phyloP scores from a whole-genome alignment of 1,140 invertebrate genomes.

The Chionoecetes opilio region DNA sequence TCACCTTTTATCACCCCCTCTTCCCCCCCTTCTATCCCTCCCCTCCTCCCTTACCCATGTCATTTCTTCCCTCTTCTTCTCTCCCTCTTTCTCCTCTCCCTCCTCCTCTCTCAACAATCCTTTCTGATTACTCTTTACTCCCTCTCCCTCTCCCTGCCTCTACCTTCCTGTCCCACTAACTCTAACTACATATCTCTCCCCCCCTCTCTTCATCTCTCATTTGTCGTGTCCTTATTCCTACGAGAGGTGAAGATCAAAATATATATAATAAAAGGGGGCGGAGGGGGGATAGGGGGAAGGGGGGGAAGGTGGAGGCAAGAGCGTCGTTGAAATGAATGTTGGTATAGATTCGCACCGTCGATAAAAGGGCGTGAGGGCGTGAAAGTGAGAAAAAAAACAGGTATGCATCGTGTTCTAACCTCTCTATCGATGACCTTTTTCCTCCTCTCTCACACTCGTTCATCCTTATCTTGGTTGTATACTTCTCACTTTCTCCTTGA shows the following conservation, averaged over 20 bases:
- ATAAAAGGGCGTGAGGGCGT: background rate
- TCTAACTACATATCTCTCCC: background rate
- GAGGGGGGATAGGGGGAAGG: background rate
- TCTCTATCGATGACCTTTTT: background rate
- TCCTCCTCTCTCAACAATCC: too few species aligned
- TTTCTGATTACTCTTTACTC: background rate
- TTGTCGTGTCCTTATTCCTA: background rate
- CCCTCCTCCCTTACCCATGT: background rate
- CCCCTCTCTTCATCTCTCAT: background rate
- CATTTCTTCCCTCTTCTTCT: background rate
- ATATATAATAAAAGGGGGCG: background rate
- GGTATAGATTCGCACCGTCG: background rate
- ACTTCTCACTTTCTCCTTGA: constrained; percentile 3
- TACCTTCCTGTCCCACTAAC: too few species aligned
- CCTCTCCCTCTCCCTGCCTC: background rate
- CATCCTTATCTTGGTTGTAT: background rate
- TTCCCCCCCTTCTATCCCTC: background rate
- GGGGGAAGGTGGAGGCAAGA: background rate
- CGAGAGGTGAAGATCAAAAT: too few species aligned
- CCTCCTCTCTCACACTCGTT: background rate
- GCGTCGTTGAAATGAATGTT: background rate
- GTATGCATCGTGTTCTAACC: background rate
- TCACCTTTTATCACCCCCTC: background rate
- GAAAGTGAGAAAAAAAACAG: background rate
- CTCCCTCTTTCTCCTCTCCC: background rate